These are phyloP conservation scores for Schizothorax lantsangensis DNA, from an alignment of 2,797 vertebrate genomes.

Conservation along the genomic window DNA sequence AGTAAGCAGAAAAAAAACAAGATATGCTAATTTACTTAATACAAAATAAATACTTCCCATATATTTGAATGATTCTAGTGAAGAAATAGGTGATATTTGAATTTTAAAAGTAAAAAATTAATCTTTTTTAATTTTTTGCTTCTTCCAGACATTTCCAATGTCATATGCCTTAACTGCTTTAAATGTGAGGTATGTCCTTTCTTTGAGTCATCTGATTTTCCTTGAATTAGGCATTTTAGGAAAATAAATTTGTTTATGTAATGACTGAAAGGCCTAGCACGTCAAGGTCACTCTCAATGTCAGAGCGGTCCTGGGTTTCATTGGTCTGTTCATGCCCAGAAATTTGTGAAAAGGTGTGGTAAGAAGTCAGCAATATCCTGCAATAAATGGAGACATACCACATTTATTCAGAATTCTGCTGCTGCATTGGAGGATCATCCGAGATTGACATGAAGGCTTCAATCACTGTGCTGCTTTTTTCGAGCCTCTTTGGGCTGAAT, in stretches of 20 bases:
- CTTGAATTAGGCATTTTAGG: background rate
- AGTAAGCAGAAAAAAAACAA: no score
- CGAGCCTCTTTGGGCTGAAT: background rate
- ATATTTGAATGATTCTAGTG: no score
- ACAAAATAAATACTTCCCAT: no score
- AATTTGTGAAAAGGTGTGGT: conserved; percentile 11
- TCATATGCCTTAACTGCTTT: no score
- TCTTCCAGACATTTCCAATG: no score
- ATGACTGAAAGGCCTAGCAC: background rate
- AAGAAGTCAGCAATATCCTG: background rate
- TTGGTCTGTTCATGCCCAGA: background rate
- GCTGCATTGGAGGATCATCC: background rate
- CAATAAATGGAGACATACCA: background rate
- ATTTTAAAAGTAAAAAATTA: no score
- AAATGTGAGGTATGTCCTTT: background rate
- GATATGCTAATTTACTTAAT: no score
- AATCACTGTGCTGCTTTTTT: background rate
- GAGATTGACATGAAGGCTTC: background rate
- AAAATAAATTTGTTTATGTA: background rate
- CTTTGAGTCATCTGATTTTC: background rate
- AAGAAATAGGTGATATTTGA: no score
- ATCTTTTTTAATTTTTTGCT: no score
- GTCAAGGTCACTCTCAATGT: background rate
- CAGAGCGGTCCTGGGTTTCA: background rate
- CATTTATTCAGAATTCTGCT: background rate